phyloP scores from a whole-genome alignment of 35 echinoderm and acorn worm genomes.

The Diadema setosum region DNA sequence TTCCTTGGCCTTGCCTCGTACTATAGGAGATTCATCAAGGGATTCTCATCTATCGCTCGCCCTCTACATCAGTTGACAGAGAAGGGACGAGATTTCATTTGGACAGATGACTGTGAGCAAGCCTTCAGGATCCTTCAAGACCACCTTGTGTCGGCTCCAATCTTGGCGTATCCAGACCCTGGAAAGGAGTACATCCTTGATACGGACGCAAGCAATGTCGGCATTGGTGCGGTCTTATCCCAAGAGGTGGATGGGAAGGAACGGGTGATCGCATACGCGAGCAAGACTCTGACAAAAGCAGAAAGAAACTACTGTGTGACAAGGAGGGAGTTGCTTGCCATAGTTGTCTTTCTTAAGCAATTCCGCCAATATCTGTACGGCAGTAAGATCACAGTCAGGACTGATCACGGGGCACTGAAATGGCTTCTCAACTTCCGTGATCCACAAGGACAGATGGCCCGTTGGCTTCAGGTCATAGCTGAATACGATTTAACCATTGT shows the following conservation, averaged over 20 bases:
- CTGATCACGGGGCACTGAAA: neutral
- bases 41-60: neutral
- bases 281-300: neutral
- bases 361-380: slow-evolving; percentile 42
- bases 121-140: no score
- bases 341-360: neutral
- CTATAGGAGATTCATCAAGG: slow-evolving; percentile 29
- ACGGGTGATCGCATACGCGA: neutral
- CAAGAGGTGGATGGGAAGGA: neutral
- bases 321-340: neutral
- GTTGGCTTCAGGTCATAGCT: slow-evolving; percentile 20
- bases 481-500: neutral
- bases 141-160: no score
- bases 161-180: slow-evolving; percentile 3
- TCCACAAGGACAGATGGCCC: slow-evolving; percentile 27
- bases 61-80: slow-evolving; percentile 14
- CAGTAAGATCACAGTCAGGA: neutral
- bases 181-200: neutral
- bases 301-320: slow-evolving; percentile 36
- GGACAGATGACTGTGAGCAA: no score
- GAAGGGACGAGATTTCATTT: neutral
- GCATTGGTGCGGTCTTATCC: slow-evolving; percentile 19
- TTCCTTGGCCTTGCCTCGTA: slow-evolving; percentile 40
- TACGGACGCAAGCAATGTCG: neutral
- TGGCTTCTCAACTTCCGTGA: slow-evolving; percentile 24